phyloP scores from a whole-genome alignment of 2,888 invertebrate species.

The Drosophila atripex region DNA sequence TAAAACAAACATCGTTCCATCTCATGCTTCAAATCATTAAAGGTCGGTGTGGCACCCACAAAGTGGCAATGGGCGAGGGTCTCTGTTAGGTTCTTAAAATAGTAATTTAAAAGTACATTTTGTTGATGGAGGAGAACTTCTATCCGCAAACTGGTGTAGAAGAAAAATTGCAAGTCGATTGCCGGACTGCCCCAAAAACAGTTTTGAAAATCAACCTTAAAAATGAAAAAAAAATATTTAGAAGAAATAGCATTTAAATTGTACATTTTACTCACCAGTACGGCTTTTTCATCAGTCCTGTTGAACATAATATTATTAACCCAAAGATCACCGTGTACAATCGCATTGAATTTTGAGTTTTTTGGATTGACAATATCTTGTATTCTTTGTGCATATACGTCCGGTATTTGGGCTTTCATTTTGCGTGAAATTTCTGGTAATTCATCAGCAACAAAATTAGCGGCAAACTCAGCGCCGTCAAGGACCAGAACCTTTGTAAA shows the following conservation, averaged over 20 bases:
- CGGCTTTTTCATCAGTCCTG: slow-evolving; percentile 33
- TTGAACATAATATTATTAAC: slow-evolving; percentile 81
- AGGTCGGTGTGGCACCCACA: slow-evolving; percentile 52
- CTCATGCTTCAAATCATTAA: slow-evolving; percentile 63
- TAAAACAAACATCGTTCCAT: slow-evolving; percentile 68
- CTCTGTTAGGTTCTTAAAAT: slow-evolving; percentile 61
- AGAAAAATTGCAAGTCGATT: slow-evolving; percentile 80
- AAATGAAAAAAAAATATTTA: not conserved
- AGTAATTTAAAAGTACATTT: slow-evolving; percentile 66
- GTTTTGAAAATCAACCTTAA: slow-evolving; percentile 82
- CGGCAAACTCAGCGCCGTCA: slow-evolving; percentile 56
- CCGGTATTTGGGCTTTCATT: slow-evolving; percentile 67
- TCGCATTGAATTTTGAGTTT: slow-evolving; percentile 78
- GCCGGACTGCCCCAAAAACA: slow-evolving; percentile 79
- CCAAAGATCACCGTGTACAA: slow-evolving; percentile 85
- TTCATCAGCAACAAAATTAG: slow-evolving; percentile 58
- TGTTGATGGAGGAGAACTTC: slow-evolving; percentile 69
- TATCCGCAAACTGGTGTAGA: slow-evolving; percentile 77
- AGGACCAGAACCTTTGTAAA: slow-evolving; percentile 47
- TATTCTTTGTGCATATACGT: slow-evolving; percentile 54
- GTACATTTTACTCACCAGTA: slow-evolving; percentile 63
- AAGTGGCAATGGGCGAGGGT: slow-evolving; percentile 54
- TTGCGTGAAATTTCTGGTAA: slow-evolving; percentile 82
- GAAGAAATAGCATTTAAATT: not conserved
- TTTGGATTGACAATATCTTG: slow-evolving; percentile 51